A percentile compares a stretch with the other conserved stretches of the same genome.
Evolutionary conservation across 2,113 vertebrate species (phyloP).

Genomic region (Rhagologus leucostigma): DNA sequence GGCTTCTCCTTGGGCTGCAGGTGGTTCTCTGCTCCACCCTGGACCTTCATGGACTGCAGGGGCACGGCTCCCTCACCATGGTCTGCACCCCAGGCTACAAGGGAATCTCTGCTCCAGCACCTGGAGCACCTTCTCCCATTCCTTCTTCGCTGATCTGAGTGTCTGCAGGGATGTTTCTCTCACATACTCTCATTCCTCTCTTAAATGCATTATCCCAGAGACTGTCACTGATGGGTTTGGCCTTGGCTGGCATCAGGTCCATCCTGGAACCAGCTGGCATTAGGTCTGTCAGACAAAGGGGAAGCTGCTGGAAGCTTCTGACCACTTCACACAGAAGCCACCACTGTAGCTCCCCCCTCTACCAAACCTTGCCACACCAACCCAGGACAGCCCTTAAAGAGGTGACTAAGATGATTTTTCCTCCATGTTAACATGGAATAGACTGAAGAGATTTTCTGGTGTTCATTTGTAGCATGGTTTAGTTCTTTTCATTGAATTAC

Average conservation of each 20-base stretch:
- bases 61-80: background rate
- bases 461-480: background rate
- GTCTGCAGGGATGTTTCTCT: background rate
- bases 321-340: background rate
- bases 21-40: background rate
- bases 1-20: background rate
- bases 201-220: background rate
- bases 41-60: background rate
- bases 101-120: background rate
- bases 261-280: background rate
- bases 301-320: background rate
- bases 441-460: background rate
- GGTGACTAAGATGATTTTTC: background rate
- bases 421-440: background rate
- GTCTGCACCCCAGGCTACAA: fast-evolving
- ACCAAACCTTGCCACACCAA: background rate
- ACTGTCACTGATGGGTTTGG: background rate
- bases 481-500: background rate
- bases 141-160: background rate
- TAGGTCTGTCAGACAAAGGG: background rate
- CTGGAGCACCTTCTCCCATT: background rate
- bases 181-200: background rate
- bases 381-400: background rate
- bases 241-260: background rate
- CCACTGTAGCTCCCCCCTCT: fast-evolving